Conservation (phyloP, 2,888 invertebrate genomes). For the Erpobdella octoculata region DNA sequence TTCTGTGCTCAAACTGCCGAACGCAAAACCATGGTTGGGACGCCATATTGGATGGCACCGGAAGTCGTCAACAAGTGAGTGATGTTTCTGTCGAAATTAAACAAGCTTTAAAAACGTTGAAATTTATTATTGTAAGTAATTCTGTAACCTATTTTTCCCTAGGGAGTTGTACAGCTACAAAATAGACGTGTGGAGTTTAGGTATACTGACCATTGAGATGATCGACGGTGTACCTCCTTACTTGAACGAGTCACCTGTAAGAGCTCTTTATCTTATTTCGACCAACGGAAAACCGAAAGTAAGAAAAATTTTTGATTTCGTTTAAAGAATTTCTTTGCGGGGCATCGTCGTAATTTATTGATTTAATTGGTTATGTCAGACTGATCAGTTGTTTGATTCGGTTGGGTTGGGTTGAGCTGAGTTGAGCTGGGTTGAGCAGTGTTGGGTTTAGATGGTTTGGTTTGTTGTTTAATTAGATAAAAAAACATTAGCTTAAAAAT, state of each 20-base stretch:
- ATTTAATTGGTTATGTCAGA: no score
- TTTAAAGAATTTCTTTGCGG: neutral
- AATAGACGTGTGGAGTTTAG: slow-evolving; percentile 93
- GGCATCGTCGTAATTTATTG: no score
- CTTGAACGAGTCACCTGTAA: slow-evolving; percentile 83
- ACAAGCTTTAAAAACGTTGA: no score
- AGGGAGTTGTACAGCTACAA: slow-evolving; percentile 95
- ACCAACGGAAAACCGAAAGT: slow-evolving; percentile 99
- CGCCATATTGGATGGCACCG: slow-evolving; percentile 62
- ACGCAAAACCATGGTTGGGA: slow-evolving; percentile 99
- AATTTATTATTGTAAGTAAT: neutral
- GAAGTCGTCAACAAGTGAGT: slow-evolving; percentile 51
- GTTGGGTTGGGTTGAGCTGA: no score
- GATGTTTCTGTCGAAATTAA: neutral
- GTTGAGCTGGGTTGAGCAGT: no score
- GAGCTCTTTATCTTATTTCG: slow-evolving; percentile 92
- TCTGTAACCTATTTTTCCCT: neutral
- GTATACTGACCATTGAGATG: slow-evolving; percentile 99
- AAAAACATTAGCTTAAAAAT: neutral
- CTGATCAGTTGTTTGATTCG: no score
- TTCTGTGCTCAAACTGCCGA: slow-evolving; percentile 99
- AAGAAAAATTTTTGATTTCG: no score
- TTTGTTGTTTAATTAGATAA: neutral
- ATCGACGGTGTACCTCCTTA: slow-evolving; percentile 99
- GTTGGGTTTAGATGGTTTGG: no score